Conservation (phyloP, 2,113 vertebrate species). For the Aegithalos caudatus region DNA sequence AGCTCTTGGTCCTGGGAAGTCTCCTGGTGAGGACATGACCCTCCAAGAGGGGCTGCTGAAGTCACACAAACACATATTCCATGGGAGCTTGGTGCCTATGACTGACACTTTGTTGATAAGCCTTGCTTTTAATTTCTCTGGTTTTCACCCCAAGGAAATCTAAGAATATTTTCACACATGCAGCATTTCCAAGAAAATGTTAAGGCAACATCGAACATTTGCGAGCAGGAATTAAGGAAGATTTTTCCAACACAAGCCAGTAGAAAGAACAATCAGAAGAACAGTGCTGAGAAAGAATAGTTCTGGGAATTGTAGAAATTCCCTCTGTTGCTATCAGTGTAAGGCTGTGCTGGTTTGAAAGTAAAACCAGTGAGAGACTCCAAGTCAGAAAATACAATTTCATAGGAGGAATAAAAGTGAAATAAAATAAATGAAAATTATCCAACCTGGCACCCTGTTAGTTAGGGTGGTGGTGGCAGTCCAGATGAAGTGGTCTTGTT, state of each 20-base stretch:
- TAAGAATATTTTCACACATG: neutral
- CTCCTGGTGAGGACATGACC: neutral
- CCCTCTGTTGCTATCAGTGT: neutral
- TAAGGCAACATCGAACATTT: neutral
- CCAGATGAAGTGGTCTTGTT: no score
- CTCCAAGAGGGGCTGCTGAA: neutral
- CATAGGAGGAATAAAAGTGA: no score
- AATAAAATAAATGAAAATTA: no score
- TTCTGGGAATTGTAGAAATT: neutral
- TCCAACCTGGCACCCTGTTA: no score
- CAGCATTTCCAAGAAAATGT: neutral
- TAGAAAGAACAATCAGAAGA: neutral
- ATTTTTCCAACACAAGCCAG: neutral
- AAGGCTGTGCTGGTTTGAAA: no score
- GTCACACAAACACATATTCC: neutral
- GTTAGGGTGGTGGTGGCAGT: no score
- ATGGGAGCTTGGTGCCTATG: fast-evolving
- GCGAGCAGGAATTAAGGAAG: neutral
- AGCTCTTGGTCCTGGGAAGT: neutral
- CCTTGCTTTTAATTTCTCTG: neutral
- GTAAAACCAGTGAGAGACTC: no score
- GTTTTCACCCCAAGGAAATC: neutral
- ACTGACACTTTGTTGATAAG: neutral
- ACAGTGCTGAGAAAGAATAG: neutral
- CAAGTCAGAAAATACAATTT: no score